Percentiles rank a stretch among this genome's conserved stretches.
Conservation (phyloP, 2,113 vertebrate species). For the Rostratula benghalensis region DNA sequence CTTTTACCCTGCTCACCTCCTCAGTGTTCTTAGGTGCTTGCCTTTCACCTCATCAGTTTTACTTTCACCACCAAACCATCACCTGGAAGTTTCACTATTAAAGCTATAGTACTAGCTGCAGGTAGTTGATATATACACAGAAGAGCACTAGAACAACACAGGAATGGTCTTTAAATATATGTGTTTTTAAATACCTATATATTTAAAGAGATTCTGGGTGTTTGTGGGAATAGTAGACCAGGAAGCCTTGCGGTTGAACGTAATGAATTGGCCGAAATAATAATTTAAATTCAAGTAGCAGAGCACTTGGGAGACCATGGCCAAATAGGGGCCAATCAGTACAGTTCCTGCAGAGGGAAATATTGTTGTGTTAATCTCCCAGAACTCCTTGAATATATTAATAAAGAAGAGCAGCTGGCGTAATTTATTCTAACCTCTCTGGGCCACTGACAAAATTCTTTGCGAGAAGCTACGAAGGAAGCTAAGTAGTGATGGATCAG, state of each 20-base stretch:
- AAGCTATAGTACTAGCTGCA: background rate
- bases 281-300: background rate
- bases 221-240: background rate
- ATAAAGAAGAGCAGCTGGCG: constrained; percentile 24
- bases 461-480: constrained; percentile 2
- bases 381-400: constrained; percentile 58
- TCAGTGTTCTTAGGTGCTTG: background rate
- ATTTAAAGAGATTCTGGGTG: background rate
- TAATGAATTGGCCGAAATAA: constrained; percentile 9
- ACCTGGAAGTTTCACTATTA: background rate
- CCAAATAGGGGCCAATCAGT: background rate
- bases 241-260: background rate
- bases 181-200: background rate
- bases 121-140: background rate
- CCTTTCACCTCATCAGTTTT: background rate
- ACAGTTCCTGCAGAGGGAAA: constrained; percentile 1
- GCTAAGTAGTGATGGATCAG: constrained; percentile 64
- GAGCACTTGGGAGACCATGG: background rate
- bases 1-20: background rate
- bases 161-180: background rate
- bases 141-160: background rate
- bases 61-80: background rate
- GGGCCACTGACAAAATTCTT: constrained; percentile 57
- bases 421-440: constrained; percentile 70
- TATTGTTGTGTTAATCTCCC: constrained; percentile 50